phyloP scores from a whole-genome alignment of 2,797 vertebrate species.

The Nasua narica region DNA sequence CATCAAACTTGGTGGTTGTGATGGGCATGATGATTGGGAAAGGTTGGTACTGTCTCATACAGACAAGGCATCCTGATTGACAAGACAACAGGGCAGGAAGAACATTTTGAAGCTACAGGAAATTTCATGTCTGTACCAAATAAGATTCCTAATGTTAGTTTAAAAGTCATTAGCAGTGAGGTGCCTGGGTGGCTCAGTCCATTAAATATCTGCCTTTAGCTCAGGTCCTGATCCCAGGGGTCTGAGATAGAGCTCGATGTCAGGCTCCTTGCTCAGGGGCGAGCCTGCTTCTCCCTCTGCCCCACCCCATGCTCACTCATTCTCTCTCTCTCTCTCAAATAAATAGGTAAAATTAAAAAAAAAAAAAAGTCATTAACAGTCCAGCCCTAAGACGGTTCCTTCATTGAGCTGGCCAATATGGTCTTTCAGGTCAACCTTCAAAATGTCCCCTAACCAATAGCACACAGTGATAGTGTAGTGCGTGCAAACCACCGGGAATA shows the following conservation, averaged over 20 bases:
- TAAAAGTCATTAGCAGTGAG: neutral
- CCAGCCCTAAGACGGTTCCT: neutral
- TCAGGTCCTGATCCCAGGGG: neutral
- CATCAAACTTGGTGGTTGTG: neutral
- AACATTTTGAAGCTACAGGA: neutral
- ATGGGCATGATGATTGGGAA: neutral
- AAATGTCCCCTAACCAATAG: neutral
- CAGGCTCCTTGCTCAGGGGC: neutral
- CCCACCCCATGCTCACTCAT: neutral
- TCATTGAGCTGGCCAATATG: neutral
- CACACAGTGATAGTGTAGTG: neutral
- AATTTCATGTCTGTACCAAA: neutral
- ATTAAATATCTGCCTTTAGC: neutral
- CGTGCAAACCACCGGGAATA: neutral
- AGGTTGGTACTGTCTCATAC: neutral
- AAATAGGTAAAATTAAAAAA: neutral
- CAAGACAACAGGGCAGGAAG: neutral
- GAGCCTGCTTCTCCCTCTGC: neutral
- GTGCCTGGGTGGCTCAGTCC: neutral
- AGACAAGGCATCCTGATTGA: neutral
- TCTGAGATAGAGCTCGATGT: neutral
- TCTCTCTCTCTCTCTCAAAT: neutral
- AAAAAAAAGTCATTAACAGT: neutral
- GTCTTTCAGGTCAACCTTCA: neutral
- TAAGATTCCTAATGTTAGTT: neutral